Evolutionary conservation across 53 echinoderm and acorn worm genomes (phyloP).

Genomic region (Temnopleurus reevesii): DNA sequence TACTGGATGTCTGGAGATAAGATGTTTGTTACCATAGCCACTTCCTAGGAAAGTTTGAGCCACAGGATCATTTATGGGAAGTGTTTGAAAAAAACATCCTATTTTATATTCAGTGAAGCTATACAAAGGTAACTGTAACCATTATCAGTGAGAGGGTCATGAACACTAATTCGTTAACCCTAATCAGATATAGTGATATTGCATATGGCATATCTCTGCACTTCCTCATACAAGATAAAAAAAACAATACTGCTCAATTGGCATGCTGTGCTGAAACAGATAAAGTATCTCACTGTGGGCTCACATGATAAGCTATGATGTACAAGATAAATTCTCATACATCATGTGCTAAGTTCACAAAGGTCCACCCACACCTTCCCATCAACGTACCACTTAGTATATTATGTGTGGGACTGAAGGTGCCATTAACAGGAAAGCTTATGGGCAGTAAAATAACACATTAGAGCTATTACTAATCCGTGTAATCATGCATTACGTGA

Average conservation of each 20-base stretch:
- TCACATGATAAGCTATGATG: no score
- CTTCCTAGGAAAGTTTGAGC: conserved; percentile 14
- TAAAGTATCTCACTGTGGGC: no score
- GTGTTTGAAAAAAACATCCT: background rate
- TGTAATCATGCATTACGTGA: background rate
- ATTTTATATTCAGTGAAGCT: no score
- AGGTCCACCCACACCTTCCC: background rate
- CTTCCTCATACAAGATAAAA: no score
- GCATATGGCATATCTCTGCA: no score
- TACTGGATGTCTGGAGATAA: background rate
- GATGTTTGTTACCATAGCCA: background rate
- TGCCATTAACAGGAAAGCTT: background rate
- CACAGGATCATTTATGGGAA: conserved; percentile 13
- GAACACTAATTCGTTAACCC: no score
- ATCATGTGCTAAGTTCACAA: background rate
- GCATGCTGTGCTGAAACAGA: no score
- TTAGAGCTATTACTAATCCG: background rate
- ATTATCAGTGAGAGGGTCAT: no score
- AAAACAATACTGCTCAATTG: no score
- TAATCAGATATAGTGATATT: no score
- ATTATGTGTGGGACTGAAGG: background rate
- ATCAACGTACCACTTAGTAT: background rate
- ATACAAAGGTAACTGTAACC: no score
- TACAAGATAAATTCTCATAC: background rate
- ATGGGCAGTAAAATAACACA: background rate